A percentile compares a stretch with the other conserved stretches of the same genome.
These are phyloP conservation scores for Marasmarcha lunaedactyla DNA, from an alignment of 2,888 invertebrate species.

Conservation along the genomic window DNA sequence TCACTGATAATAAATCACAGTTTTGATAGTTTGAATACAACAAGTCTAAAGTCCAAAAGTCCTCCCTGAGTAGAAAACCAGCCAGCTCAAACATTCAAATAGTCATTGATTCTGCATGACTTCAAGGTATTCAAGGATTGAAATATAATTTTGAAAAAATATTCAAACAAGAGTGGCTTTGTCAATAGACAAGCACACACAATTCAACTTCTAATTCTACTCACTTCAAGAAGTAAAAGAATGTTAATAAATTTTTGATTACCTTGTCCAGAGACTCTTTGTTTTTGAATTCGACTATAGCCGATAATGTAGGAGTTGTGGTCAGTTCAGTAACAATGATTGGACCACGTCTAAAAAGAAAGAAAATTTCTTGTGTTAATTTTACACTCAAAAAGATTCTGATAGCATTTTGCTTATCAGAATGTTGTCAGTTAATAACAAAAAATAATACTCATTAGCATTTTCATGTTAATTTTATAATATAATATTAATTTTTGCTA, in stretches of 20 bases:
- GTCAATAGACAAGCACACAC: slow-evolving; percentile 11
- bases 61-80: slow-evolving; percentile 40
- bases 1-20: slow-evolving; percentile 16
- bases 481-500: slow-evolving; percentile 4
- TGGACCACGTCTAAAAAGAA: slow-evolving; percentile 71
- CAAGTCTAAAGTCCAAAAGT: slow-evolving; percentile 19
- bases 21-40: slow-evolving; percentile 18
- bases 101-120: slow-evolving; percentile 52
- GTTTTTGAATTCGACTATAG: slow-evolving; percentile 71
- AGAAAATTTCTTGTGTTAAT: slow-evolving; percentile 63
- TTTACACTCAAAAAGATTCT: slow-evolving; percentile 39
- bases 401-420: slow-evolving; percentile 40
- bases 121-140: slow-evolving; percentile 22
- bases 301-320: slow-evolving; percentile 70
- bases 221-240: slow-evolving; percentile 35
- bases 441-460: slow-evolving; percentile 11
- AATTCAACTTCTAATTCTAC: slow-evolving; percentile 15
- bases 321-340: slow-evolving; percentile 70
- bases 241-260: slow-evolving; percentile 62
- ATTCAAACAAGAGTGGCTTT: background rate
- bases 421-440: slow-evolving; percentile 15
- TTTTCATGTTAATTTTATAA: background rate
- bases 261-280: slow-evolving; percentile 69
- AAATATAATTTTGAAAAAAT: slow-evolving; percentile 46
- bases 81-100: slow-evolving; percentile 64